These are phyloP conservation scores for Pecten maximus DNA, from an alignment of 2,888 invertebrate genomes.

Conservation along the genomic window DNA sequence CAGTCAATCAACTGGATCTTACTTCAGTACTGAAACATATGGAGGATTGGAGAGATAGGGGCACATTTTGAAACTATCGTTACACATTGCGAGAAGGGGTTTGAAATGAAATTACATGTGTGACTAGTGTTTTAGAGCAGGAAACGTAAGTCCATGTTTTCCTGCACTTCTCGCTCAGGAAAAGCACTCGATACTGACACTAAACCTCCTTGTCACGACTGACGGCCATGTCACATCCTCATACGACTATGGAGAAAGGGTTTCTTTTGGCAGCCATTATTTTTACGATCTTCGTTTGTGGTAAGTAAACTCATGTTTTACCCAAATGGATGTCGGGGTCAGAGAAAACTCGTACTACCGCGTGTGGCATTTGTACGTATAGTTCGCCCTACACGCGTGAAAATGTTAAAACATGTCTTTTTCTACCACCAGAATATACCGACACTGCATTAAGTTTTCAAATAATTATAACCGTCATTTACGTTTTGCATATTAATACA, in stretches of 20 bases:
- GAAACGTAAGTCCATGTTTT: not conserved
- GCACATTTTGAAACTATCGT: not conserved
- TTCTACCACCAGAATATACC: too few species aligned
- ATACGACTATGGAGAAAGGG: not conserved
- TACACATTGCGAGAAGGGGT: not conserved
- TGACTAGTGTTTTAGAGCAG: not conserved
- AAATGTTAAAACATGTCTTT: too few species aligned
- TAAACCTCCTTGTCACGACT: not conserved
- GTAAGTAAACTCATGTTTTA: too few species aligned
- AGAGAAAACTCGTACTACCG: too few species aligned
- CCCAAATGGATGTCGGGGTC: too few species aligned
- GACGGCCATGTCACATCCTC: not conserved
- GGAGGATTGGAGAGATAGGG: not conserved
- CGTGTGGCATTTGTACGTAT: too few species aligned
- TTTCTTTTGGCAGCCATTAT: not conserved
- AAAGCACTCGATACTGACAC: not conserved
- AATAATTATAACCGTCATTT: too few species aligned
- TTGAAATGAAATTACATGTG: not conserved
- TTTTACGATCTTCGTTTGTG: not conserved
- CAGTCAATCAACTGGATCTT: not conserved
- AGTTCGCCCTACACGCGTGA: too few species aligned
- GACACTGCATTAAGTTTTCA: too few species aligned
- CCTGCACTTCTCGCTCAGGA: not conserved
- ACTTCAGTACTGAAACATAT: not conserved
- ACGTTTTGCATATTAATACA: too few species aligned